Evolutionary conservation across 2,797 vertebrate species (phyloP).

Genomic region (Neoniphon sammara): DNA sequence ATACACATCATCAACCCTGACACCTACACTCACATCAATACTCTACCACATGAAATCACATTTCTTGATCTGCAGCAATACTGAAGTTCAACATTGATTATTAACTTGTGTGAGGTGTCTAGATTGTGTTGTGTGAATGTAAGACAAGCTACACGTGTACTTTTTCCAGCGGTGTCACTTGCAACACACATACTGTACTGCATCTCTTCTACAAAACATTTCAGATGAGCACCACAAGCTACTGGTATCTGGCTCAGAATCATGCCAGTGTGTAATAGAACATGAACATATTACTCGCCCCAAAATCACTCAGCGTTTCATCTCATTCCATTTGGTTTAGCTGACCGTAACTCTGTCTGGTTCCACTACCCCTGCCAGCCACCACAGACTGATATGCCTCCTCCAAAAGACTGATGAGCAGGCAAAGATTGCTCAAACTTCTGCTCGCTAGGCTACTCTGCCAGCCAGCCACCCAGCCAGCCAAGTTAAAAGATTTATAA

Average conservation of each 20-base stretch:
- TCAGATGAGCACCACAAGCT: conserved; percentile 46
- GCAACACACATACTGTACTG: not conserved
- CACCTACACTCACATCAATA: conserved; percentile 16
- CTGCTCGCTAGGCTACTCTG: conserved; percentile 58
- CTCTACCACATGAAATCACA: conserved; percentile 16
- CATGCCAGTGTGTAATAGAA: conserved; percentile 62
- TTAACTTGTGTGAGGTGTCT: conserved; percentile 10
- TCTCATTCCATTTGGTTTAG: conserved; percentile 71
- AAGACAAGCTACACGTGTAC: conserved; percentile 7
- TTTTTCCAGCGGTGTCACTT: conserved; percentile 30
- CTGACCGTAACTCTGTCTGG: conserved; percentile 68
- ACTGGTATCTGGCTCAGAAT: conserved; percentile 57
- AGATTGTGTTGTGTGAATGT: conserved; percentile 1
- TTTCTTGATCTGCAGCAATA: conserved; percentile 26
- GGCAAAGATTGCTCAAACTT: conserved; percentile 73
- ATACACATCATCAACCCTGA: not conserved
- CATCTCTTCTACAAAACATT: conserved; percentile 40
- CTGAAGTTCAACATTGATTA: conserved; percentile 16
- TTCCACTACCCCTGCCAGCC: conserved; percentile 56
- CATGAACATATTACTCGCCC: conserved; percentile 67
- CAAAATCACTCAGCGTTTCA: conserved; percentile 64
- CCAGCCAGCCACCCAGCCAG: conserved; percentile 56
- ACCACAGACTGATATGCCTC: conserved; percentile 63
- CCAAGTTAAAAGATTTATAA: conserved; percentile 78
- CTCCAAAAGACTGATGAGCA: conserved; percentile 68